phyloP scores from a whole-genome alignment of 2,113 vertebrate species.

The Tonatia bakeri region DNA sequence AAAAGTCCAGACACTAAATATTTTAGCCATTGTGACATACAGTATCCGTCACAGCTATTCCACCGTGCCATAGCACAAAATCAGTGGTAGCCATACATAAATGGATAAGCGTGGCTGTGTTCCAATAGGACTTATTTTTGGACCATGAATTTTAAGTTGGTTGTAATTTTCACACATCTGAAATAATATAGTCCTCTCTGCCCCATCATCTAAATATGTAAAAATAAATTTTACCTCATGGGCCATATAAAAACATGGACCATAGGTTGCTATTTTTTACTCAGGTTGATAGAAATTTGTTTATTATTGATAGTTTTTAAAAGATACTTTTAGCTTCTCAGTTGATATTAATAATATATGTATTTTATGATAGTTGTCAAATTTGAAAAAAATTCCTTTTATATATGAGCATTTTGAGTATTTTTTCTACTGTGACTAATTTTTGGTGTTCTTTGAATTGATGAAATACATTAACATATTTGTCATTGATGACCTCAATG shows the following conservation, averaged over 20 bases:
- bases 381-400: neutral
- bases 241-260: neutral
- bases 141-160: neutral
- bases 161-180: neutral
- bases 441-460: neutral
- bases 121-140: neutral
- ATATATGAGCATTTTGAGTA: neutral
- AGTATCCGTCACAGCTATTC: neutral
- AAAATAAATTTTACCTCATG: neutral
- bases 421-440: neutral
- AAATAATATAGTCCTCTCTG: neutral
- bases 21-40: neutral
- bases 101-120: neutral
- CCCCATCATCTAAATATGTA: neutral
- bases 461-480: neutral
- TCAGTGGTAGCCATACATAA: neutral
- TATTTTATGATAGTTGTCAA: neutral
- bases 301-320: neutral
- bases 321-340: neutral
- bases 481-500: neutral
- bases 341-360: neutral
- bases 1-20: neutral
- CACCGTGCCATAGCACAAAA: neutral
- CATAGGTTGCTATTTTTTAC: neutral
- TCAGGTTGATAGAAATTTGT: neutral